Percentiles rank a stretch among this genome's conserved stretches.
These are phyloP conservation scores for Polymixis flavicincta DNA, from an alignment of 2,888 invertebrate genomes.

Conservation along the genomic window DNA sequence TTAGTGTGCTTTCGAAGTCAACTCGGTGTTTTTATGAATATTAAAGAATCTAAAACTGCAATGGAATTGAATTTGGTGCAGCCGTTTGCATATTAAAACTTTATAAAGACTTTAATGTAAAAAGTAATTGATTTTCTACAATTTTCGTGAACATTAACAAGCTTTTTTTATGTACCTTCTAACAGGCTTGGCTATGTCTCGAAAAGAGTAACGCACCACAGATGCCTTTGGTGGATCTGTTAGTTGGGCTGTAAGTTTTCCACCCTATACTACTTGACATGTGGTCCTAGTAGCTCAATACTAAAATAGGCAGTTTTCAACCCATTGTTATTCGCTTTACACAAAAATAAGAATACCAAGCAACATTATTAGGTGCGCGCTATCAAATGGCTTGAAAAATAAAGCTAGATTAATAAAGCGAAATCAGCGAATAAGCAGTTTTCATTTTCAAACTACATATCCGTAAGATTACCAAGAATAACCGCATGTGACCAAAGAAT, in stretches of 20 bases:
- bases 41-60: slow-evolving; percentile 31
- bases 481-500: background rate
- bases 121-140: slow-evolving; percentile 9
- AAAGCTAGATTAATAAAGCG: too few species aligned
- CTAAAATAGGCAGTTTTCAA: background rate
- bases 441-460: too few species aligned
- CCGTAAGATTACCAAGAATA: background rate
- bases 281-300: background rate
- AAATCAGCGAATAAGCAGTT: too few species aligned
- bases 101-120: slow-evolving; percentile 1
- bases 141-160: background rate
- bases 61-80: slow-evolving; percentile 9
- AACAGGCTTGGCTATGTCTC: background rate
- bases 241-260: background rate
- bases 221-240: background rate
- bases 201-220: background rate
- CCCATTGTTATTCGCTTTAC: background rate
- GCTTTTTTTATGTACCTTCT: background rate
- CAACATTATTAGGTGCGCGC: too few species aligned
- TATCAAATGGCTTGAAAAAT: too few species aligned
- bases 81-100: slow-evolving; percentile 4
- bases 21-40: slow-evolving; percentile 55
- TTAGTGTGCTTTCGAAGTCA: slow-evolving; percentile 28
- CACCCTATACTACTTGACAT: background rate
- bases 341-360: too few species aligned